Base-by-base conservation (phyloP, 2,888 invertebrate species). In the Lymantria dispar region DNA sequence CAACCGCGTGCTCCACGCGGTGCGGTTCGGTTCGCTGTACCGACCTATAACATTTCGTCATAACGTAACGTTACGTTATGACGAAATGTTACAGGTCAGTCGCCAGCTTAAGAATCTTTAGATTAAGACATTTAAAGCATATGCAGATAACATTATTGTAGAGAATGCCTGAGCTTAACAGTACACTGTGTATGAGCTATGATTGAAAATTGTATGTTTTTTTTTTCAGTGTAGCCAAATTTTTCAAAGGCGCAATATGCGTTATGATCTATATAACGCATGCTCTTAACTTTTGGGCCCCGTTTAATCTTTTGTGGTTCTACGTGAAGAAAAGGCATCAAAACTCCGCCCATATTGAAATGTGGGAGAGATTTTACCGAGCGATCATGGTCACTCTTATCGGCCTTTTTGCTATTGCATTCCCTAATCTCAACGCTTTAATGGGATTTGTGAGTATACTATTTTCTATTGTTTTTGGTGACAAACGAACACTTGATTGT, bases 361-460 rank as follows among this genome's bases (percentile, higher is more conserved):
- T 50, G 29, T 76, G 74, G 77, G 88, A 89, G 48, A 42, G 72
- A 0, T 15, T 86, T 0, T 87, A 70, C 46, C 66, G 89, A 46
- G 67, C 74, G 0, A 0, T 80, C 0, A 73, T 85, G 42, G 83
- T 83, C 0, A 0, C 51, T 0, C 0, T 59, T 0, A 80, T 89
- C 30, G 62, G 61, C 0, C 0, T 69, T 0, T 7, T 77, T 0
- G 84, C 81, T 0, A 81, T 88, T 1, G 8, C 64, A 0, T 87
- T 88, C 30, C 89, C 89, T 0, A 74, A 67, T 29, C 78, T 89
- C 13, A 75, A 76, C 31, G 72, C 74, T 3, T 58, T 89, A 13
- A 86, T 88, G 78, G 87, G 86, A 37, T 87, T 89, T 50, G 89
- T 89, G 61, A 87, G 89, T 87, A 65, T 33, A 33, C 1, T 7